Conservation (phyloP, 2,888 invertebrate genomes). For the Nudaria mundana region DNA sequence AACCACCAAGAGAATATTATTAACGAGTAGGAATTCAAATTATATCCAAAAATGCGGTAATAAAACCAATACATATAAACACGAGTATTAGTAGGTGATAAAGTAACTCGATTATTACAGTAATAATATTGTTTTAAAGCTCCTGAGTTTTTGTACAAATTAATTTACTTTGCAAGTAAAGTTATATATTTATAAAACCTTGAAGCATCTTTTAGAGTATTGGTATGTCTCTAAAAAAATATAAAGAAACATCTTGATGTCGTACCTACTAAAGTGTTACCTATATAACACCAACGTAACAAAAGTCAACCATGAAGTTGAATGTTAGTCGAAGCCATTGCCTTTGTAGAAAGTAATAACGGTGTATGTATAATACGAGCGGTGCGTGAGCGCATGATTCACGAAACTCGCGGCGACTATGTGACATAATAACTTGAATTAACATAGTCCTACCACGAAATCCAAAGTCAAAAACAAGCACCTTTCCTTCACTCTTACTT, state of each 20-base stretch:
- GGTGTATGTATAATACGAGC: conserved; percentile 56
- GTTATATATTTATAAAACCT: too few species aligned
- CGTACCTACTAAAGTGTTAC: background rate
- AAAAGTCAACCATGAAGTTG: conserved; percentile 22
- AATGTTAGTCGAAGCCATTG: conserved; percentile 44
- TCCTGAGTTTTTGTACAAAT: too few species aligned
- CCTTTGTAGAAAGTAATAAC: conserved; percentile 76
- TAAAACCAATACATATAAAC: too few species aligned
- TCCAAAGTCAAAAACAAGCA: conserved; percentile 43
- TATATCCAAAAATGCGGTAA: too few species aligned
- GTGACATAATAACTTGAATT: conserved; percentile 79
- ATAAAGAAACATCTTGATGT: background rate
- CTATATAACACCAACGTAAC: conserved; percentile 11
- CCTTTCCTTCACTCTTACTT: conserved; percentile 64
- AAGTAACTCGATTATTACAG: too few species aligned
- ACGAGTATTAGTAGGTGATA: too few species aligned
- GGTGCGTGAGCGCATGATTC: conserved; percentile 64
- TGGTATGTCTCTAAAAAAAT: background rate
- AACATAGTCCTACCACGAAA: conserved; percentile 61
- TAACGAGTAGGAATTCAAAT: too few species aligned
- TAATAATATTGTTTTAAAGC: too few species aligned
- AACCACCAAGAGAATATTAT: too few species aligned
- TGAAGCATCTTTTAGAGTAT: too few species aligned
- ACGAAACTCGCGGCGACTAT: conserved; percentile 54
- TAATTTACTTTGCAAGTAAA: too few species aligned